Percentiles rank a stretch among this genome's conserved stretches.
These are phyloP conservation scores for Boloria euphrosyne DNA, from an alignment of 2,888 invertebrate genomes.

Conservation along the genomic window DNA sequence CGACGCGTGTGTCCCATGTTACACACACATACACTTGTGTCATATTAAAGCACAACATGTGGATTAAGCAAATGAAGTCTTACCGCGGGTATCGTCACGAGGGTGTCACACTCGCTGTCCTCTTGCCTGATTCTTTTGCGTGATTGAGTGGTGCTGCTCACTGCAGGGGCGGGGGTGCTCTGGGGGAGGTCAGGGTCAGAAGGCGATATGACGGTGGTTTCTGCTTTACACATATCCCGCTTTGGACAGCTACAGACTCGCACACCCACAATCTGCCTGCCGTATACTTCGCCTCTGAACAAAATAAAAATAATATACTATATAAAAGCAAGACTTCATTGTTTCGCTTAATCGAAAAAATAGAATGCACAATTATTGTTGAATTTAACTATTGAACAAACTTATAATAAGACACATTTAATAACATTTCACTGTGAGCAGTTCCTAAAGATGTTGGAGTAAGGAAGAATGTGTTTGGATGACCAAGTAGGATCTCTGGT, in stretches of 20 bases:
- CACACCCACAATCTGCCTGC: slow-evolving; percentile 86
- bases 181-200: slow-evolving; percentile 29
- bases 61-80: neutral
- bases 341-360: too few relatives aligned
- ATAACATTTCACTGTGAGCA: too few relatives aligned
- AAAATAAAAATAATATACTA: neutral
- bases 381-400: neutral
- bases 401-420: too few relatives aligned
- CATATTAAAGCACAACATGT: too few relatives aligned
- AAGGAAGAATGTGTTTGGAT: too few relatives aligned
- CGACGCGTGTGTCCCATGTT: too few relatives aligned
- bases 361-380: neutral
- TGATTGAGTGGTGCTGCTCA: slow-evolving; percentile 17
- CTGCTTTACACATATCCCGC: slow-evolving; percentile 86
- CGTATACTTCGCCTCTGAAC: slow-evolving; percentile 82
- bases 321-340: neutral
- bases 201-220: slow-evolving; percentile 46
- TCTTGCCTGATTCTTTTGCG: slow-evolving; percentile 57
- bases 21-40: too few relatives aligned
- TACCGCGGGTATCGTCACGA: slow-evolving; percentile 50
- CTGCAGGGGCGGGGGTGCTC: slow-evolving; percentile 21
- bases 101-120: slow-evolving; percentile 38
- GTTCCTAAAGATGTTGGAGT: too few relatives aligned
- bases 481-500: too few relatives aligned
- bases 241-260: slow-evolving; percentile 91